A percentile compares a stretch with the other conserved stretches of the same genome.
These are phyloP conservation scores for Cheumatopsyche charites DNA, from an alignment of 1,140 invertebrate genomes.

Conservation along the genomic window DNA sequence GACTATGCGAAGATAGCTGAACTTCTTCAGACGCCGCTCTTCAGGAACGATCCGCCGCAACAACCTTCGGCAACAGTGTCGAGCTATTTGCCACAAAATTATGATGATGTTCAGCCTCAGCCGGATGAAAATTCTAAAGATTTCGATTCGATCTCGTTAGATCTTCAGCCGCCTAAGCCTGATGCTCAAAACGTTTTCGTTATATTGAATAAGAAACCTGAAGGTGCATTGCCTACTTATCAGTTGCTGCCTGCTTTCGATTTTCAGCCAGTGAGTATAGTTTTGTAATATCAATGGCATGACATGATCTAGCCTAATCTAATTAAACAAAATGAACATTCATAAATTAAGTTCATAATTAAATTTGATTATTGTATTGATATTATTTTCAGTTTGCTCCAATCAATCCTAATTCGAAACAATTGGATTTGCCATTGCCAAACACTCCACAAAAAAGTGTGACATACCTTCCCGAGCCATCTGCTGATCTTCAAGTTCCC, in stretches of 20 bases:
- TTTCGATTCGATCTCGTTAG: constrained; percentile 27
- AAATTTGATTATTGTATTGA: neutral
- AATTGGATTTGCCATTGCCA: constrained; percentile 44
- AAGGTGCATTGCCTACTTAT: neutral
- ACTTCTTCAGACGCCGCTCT: constrained; percentile 42
- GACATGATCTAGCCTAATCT: neutral
- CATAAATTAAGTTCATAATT: no score
- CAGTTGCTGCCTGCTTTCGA: constrained; percentile 4
- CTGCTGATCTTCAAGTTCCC: constrained; percentile 39
- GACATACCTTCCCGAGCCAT: constrained; percentile 25
- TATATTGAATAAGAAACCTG: neutral
- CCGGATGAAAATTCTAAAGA: constrained; percentile 24
- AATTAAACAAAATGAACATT: no score
- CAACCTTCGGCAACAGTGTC: constrained; percentile 22
- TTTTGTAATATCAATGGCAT: neutral
- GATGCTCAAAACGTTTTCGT: constrained; percentile 22
- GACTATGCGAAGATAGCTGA: constrained; percentile 41
- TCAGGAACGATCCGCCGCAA: constrained; percentile 33
- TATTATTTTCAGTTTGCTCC: constrained; percentile 21
- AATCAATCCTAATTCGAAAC: constrained; percentile 44
- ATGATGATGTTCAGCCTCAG: constrained; percentile 26
- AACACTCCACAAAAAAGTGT: constrained; percentile 4
- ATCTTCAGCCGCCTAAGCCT: constrained; percentile 37
- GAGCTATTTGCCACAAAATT: constrained; percentile 34
- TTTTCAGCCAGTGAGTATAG: neutral